These are phyloP conservation scores for Nemapogon koenigi DNA, from an alignment of 2,888 invertebrate species.

Conservation along the genomic window DNA sequence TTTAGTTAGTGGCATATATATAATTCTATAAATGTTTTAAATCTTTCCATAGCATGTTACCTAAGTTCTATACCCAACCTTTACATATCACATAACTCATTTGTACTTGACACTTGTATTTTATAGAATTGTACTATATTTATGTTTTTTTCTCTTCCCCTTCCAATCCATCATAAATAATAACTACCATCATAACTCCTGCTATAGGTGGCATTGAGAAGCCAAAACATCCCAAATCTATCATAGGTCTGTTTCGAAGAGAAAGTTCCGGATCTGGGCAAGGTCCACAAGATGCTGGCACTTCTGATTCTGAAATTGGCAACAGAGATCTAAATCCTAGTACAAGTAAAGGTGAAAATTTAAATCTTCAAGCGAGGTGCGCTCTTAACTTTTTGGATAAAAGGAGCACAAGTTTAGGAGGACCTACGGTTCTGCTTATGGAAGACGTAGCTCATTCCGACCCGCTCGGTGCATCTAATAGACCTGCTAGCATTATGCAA, in stretches of 20 bases:
- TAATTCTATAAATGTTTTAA: no score
- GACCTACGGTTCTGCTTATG: conserved; percentile 64
- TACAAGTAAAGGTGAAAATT: conserved; percentile 42
- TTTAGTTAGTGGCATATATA: no score
- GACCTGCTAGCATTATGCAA: conserved; percentile 66
- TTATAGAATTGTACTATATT: neutral
- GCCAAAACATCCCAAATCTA: conserved; percentile 84
- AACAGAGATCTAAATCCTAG: conserved; percentile 31
- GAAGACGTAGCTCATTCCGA: conserved; percentile 67
- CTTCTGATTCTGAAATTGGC: conserved; percentile 65
- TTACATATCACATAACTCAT: no score
- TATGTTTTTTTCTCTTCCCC: conserved; percentile 33
- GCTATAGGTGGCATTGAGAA: conserved; percentile 82
- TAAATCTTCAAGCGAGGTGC: conserved; percentile 31
- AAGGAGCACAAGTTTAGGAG: conserved; percentile 51
- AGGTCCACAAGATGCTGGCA: conserved; percentile 53
- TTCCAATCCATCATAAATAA: conserved; percentile 26
- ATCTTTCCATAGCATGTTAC: no score
- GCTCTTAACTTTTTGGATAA: conserved; percentile 46
- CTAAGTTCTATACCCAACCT: no score
- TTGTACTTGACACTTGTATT: neutral
- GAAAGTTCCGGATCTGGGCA: conserved; percentile 80
- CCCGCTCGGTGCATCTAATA: conserved; percentile 68
- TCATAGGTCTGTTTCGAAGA: conserved; percentile 87
- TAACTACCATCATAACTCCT: conserved; percentile 16